Percentiles rank a stretch among this genome's conserved stretches.
These are phyloP conservation scores for Malurus alboscapulatus DNA, from an alignment of 2,113 vertebrate species.

Conservation along the genomic window DNA sequence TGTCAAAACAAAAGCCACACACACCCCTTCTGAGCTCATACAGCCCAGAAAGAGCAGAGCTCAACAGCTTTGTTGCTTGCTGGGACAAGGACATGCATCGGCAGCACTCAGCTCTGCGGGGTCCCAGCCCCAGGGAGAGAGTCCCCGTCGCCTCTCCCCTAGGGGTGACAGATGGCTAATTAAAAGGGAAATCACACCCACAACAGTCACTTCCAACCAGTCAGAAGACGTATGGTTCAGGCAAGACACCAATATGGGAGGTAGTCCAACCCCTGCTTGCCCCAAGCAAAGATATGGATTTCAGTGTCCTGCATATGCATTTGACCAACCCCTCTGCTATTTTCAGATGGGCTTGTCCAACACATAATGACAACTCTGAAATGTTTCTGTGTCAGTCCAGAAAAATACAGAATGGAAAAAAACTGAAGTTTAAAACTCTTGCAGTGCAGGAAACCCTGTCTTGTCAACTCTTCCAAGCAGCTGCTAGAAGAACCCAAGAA, in stretches of 20 bases:
- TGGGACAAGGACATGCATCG: accelerated
- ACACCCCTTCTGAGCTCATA: not conserved
- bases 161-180: not conserved
- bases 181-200: not conserved
- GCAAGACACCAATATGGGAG: not conserved
- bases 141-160: not conserved
- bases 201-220: not conserved
- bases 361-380: not conserved
- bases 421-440: not conserved
- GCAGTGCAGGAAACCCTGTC: constrained; percentile 1
- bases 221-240: not conserved
- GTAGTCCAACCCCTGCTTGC: not conserved
- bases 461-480: not conserved
- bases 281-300: not conserved
- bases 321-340: not conserved
- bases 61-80: not conserved
- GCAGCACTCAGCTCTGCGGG: accelerated
- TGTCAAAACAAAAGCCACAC: not conserved
- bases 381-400: not conserved
- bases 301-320: not conserved
- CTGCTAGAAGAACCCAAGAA: not conserved
- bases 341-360: not conserved
- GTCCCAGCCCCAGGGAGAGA: not conserved
- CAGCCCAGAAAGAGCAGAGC: not conserved
- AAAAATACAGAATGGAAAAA: not conserved